Conservation (phyloP, 2,113 vertebrate species). For the Phyllostomus hastatus region DNA sequence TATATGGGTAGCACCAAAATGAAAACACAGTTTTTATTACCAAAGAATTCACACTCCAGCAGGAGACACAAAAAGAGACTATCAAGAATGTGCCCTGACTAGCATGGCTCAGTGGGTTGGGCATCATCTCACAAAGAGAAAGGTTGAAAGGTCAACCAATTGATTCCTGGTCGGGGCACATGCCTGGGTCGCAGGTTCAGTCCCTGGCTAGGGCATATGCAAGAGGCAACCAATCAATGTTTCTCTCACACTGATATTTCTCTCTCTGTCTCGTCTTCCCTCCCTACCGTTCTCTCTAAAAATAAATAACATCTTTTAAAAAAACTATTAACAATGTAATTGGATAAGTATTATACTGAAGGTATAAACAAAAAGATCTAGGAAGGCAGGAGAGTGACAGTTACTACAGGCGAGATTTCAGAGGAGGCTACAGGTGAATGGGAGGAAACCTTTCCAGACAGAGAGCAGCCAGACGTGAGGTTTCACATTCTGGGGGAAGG, state of each 20-base stretch:
- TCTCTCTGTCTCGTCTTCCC: too few species aligned
- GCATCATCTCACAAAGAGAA: too few species aligned
- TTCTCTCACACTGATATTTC: too few species aligned
- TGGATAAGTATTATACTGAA: neutral
- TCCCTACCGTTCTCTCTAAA: too few species aligned
- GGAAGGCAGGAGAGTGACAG: neutral
- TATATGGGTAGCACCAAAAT: constrained; percentile 25
- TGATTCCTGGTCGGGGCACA: neutral
- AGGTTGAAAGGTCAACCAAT: too few species aligned
- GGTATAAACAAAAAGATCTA: neutral
- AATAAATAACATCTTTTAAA: neutral
- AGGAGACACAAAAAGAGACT: neutral
- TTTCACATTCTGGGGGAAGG: neutral
- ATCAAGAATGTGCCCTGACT: neutral
- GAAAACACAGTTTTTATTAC: neutral
- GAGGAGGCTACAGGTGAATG: neutral
- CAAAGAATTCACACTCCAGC: constrained; percentile 12
- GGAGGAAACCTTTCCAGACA: neutral
- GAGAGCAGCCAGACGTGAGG: neutral
- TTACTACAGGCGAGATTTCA: neutral
- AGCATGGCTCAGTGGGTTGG: neutral
- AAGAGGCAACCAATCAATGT: too few species aligned
- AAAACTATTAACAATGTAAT: neutral
- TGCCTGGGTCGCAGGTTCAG: neutral
- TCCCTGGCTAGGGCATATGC: too few species aligned